Evolutionary conservation across 1,140 invertebrate species (phyloP).

Genomic region (Drosophila auraria): DNA sequence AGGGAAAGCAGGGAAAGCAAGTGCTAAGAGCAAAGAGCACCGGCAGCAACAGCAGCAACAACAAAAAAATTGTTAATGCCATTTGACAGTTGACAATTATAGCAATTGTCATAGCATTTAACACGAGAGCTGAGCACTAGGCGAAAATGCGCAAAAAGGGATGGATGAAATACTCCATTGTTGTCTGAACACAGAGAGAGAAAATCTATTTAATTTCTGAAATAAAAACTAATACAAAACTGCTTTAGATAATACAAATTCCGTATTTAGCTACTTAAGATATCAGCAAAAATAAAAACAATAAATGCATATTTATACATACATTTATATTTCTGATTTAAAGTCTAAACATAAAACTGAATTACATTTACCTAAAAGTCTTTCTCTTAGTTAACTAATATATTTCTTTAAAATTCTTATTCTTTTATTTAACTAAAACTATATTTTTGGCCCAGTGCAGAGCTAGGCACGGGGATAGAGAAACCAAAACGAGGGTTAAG

Average conservation of each 20-base stretch:
- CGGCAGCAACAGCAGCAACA: conserved; percentile 18
- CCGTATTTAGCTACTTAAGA: no score
- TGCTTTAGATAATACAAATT: neutral
- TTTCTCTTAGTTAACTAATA: no score
- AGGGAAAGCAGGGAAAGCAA: conserved; percentile 58
- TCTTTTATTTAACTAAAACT: neutral
- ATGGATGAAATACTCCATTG: conserved; percentile 41
- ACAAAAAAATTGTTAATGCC: conserved; percentile 79
- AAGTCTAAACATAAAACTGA: neutral
- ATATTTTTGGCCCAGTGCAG: neutral
- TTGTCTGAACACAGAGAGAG: conserved; percentile 18
- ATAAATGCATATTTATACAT: no score
- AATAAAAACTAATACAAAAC: neutral
- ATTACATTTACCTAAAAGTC: no score
- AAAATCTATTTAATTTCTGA: neutral
- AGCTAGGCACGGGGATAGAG: conserved; percentile 23
- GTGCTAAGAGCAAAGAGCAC: conserved; percentile 50
- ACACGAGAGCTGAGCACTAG: conserved; percentile 58
- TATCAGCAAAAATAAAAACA: no score
- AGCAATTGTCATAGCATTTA: conserved; percentile 84
- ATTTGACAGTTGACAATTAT: conserved; percentile 84
- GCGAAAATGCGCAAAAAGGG: conserved; percentile 18
- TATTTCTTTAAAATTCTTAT: neutral
- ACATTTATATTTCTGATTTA: no score
- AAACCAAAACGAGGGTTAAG: conserved; percentile 47